These are phyloP conservation scores for Phyllostomus discolor DNA, from an alignment of 2,113 vertebrate genomes.

Conservation along the genomic window DNA sequence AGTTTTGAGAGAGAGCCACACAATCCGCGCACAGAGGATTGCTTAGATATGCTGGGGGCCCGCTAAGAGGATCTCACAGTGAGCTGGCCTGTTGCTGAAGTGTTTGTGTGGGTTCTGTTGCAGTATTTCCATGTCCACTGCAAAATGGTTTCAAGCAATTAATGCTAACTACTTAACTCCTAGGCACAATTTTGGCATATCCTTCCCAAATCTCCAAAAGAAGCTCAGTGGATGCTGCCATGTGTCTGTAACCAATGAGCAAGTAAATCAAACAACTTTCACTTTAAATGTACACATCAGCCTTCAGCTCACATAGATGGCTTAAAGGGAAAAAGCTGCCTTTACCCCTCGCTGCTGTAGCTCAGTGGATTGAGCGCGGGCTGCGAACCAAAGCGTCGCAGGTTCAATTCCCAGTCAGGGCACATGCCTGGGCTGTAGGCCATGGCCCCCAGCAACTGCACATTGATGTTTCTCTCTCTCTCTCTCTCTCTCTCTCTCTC, in stretches of 20 bases:
- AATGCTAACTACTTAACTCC: not conserved
- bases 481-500: too few relatives aligned
- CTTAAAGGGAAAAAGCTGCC: not conserved
- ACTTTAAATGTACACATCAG: not conserved
- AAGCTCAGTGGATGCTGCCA: not conserved
- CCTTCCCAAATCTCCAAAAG: not conserved
- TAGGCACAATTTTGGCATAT: not conserved
- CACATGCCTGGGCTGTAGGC: too few relatives aligned
- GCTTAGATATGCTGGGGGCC: not conserved
- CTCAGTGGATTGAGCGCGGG: too few relatives aligned
- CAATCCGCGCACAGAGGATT: not conserved
- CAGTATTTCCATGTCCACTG: not conserved
- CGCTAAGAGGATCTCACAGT: not conserved
- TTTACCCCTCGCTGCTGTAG: not conserved
- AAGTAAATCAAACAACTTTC: not conserved
- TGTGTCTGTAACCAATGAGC: not conserved
- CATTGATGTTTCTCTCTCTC: too few relatives aligned
- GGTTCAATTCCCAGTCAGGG: too few relatives aligned
- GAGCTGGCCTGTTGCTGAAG: not conserved
- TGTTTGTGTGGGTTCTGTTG: not conserved
- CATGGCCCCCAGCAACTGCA: too few relatives aligned
- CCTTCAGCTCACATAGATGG: not conserved
- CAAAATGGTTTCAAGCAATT: not conserved
- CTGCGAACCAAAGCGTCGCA: too few relatives aligned
- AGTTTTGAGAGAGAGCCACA: not conserved